phyloP scores from a whole-genome alignment of 23 tunicate species.

The Ascidia mentula region DNA sequence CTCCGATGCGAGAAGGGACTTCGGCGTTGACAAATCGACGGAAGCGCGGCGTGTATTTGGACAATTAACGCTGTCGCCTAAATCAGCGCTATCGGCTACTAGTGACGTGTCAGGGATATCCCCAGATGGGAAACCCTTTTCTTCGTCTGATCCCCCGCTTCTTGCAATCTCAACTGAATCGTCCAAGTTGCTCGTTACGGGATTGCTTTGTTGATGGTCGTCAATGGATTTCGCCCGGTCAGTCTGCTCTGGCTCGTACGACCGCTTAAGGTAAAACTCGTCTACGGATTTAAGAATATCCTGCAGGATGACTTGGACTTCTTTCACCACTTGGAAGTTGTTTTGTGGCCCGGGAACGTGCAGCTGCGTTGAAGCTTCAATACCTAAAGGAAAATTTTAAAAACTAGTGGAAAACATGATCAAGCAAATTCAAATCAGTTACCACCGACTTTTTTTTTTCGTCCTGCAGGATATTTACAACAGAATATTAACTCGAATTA shows the following conservation, averaged over 20 bases:
- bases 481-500: too few relatives aligned
- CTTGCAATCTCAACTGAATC: constrained; percentile 48
- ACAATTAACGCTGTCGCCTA: not conserved
- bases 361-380: too few relatives aligned
- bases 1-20: not conserved
- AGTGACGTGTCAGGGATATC: not conserved
- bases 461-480: too few relatives aligned
- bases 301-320: not conserved
- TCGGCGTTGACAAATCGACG: not conserved
- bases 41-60: not conserved
- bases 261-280: not conserved
- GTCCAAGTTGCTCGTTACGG: not conserved
- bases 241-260: not conserved
- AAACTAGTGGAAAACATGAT: too few relatives aligned
- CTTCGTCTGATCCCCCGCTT: constrained; percentile 24
- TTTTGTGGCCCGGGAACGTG: too few relatives aligned
- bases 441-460: too few relatives aligned
- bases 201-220: not conserved
- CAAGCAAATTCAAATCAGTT: too few relatives aligned
- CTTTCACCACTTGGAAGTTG: not conserved
- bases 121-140: not conserved
- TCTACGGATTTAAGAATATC: not conserved
- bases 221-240: not conserved
- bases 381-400: too few relatives aligned
- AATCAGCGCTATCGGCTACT: not conserved